Evolutionary conservation across 2,113 vertebrate genomes (phyloP).

Genomic region (Camarhynchus parvulus): DNA sequence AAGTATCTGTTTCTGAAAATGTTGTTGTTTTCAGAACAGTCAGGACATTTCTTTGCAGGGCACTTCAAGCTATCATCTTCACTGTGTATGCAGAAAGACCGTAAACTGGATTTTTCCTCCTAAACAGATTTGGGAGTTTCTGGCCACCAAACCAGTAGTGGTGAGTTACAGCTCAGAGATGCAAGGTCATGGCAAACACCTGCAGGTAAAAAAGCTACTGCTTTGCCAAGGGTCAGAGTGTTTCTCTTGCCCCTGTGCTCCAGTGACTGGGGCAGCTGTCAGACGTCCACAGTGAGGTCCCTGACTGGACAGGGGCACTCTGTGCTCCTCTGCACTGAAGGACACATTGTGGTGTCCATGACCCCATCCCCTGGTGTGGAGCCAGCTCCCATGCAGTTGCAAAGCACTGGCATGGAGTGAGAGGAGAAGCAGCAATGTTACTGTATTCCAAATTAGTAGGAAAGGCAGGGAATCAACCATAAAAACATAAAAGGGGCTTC

Average conservation of each 20-base stretch:
- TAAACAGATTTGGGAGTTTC: background rate
- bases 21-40: background rate
- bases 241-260: background rate
- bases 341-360: background rate
- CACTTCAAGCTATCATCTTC: background rate
- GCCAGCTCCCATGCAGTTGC: rapidly evolving
- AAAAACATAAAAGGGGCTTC: background rate
- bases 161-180: background rate
- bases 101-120: background rate
- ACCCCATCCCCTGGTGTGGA: rapidly evolving
- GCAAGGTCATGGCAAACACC: background rate
- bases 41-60: background rate
- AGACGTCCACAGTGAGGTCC: background rate
- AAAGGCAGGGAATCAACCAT: background rate
- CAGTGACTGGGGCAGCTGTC: background rate
- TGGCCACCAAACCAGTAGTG: background rate
- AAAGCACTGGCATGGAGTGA: background rate
- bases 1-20: background rate
- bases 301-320: rapidly evolving
- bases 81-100: rapidly evolving
- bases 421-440: background rate
- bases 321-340: rapidly evolving
- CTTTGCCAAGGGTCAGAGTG: background rate
- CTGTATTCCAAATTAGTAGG: background rate
- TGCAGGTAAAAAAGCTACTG: background rate